Conservation (phyloP, 2,888 invertebrate genomes). For the Conistra vaccinii region DNA sequence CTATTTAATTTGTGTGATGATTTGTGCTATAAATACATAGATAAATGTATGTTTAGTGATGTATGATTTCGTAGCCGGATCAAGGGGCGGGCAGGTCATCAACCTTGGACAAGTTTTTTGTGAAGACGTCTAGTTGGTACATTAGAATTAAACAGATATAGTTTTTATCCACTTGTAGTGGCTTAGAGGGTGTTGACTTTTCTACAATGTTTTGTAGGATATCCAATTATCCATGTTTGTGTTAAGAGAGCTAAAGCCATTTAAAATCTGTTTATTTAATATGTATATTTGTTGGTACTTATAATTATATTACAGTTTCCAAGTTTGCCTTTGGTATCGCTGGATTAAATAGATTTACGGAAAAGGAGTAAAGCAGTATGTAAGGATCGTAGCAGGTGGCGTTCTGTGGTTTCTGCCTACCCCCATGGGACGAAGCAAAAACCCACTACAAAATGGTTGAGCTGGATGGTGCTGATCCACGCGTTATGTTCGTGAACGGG, state of each 20-base stretch:
- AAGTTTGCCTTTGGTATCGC: background rate
- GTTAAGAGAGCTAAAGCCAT: background rate
- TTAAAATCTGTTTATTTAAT: background rate
- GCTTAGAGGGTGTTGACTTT: slow-evolving; percentile 30
- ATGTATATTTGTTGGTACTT: background rate
- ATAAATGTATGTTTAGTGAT: slow-evolving; percentile 27
- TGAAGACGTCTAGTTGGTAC: slow-evolving; percentile 1
- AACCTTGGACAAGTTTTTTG: slow-evolving; percentile 51
- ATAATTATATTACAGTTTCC: background rate
- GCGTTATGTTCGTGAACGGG: no score
- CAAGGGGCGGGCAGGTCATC: slow-evolving; percentile 39
- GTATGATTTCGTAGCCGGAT: slow-evolving; percentile 28
- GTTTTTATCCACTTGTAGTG: slow-evolving; percentile 7
- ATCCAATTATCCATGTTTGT: background rate
- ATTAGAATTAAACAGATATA: slow-evolving; percentile 31
- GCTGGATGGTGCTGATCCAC: no score
- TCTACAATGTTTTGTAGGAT: background rate
- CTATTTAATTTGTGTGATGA: background rate
- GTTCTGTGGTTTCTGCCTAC: background rate
- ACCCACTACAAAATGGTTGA: no score
- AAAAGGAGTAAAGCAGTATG: background rate
- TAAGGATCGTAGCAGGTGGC: background rate
- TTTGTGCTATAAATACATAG: background rate
- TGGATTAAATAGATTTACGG: background rate
- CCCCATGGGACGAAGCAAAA: no score